Conservation (phyloP, 2,113 vertebrate genomes). For the human (Homo sapiens) region DNA sequence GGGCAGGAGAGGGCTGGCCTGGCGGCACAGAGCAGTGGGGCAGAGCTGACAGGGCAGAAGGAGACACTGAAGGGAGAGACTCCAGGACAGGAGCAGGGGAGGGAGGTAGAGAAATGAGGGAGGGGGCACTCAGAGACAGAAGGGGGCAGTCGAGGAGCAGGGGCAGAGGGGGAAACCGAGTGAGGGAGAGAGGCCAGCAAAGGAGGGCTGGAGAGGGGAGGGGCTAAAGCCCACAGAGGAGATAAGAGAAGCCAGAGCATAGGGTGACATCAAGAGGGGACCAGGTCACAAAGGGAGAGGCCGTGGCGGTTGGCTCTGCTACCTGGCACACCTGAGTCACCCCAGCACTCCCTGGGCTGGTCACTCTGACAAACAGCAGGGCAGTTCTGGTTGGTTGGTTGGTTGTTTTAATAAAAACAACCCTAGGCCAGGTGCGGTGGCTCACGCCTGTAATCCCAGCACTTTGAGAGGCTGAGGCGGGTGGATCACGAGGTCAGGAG, state of each 20-base stretch:
- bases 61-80: neutral
- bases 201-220: rapidly evolving
- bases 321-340: neutral
- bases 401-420: neutral
- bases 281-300: neutral
- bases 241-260: no score
- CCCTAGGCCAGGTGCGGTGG: no score
- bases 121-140: no score
- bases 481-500: no score
- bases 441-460: no score
- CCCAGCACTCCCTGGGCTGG: neutral
- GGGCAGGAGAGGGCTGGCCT: neutral
- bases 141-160: rapidly evolving
- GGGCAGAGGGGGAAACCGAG: neutral
- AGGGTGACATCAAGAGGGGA: no score
- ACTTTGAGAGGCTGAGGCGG: no score
- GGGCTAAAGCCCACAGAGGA: neutral
- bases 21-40: no score
- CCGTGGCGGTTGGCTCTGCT: no score
- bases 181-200: rapidly evolving
- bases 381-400: neutral
- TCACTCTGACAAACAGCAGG: neutral
- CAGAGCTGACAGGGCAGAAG: rapidly evolving
- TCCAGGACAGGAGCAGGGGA: neutral
- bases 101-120: no score